Conservation (phyloP, 2,797 vertebrate species). For the Loriculus beryllinus region DNA sequence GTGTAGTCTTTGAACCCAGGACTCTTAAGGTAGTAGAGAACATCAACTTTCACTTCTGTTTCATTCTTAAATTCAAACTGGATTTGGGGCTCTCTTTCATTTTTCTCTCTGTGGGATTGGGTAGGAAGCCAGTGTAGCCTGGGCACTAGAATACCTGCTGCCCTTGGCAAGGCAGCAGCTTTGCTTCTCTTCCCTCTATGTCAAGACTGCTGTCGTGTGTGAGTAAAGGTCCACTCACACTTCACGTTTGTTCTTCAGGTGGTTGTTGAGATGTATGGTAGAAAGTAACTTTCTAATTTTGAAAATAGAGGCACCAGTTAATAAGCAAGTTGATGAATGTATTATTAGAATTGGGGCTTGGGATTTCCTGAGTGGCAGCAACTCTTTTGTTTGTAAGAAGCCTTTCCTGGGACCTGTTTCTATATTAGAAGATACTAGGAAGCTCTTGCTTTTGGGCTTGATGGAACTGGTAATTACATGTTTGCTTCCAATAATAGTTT, state of each 20-base stretch:
- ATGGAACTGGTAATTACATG: neutral
- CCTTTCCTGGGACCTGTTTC: neutral
- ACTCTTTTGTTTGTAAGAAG: neutral
- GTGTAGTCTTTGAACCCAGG: neutral
- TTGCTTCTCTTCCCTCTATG: neutral
- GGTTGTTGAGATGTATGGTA: neutral
- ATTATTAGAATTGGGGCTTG: neutral
- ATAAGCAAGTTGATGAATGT: neutral
- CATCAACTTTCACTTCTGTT: neutral
- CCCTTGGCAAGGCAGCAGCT: neutral
- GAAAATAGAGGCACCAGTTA: neutral
- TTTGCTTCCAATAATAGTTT: neutral
- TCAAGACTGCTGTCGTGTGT: accelerated
- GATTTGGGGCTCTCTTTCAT: neutral
- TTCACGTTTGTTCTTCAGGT: neutral
- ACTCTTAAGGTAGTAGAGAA: neutral
- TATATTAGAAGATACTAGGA: neutral
- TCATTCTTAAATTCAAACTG: neutral
- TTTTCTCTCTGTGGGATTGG: neutral
- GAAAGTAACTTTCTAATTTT: neutral
- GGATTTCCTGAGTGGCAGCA: neutral
- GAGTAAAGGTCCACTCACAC: neutral
- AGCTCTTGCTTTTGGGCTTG: neutral
- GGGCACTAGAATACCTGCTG: neutral
- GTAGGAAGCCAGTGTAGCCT: neutral